These are phyloP conservation scores for Syncerus caffer DNA, from an alignment of 2,797 vertebrate genomes.

Conservation along the genomic window DNA sequence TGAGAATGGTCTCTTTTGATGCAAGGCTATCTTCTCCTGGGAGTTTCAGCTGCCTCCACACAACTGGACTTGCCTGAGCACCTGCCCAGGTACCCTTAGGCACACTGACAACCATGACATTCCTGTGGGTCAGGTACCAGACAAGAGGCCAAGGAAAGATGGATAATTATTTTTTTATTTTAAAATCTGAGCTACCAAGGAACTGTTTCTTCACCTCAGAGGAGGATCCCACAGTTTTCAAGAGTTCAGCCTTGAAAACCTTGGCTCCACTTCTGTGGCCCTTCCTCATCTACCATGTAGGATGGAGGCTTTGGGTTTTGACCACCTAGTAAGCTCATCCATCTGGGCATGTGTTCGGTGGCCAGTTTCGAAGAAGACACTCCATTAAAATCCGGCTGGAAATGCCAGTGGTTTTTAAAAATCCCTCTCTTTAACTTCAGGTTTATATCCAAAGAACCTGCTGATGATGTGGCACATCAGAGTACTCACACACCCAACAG, in stretches of 20 bases:
- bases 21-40: background rate
- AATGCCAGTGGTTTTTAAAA: background rate
- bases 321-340: too few species aligned
- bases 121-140: background rate
- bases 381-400: background rate
- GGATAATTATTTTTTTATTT: background rate
- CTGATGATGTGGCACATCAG: background rate
- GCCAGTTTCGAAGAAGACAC: background rate
- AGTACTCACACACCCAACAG: background rate
- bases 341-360: background rate
- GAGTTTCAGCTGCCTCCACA: background rate
- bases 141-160: background rate
- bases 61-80: background rate
- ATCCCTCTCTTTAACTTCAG: background rate
- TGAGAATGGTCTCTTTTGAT: background rate
- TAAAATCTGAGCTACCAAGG: background rate
- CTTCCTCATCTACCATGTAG: background rate
- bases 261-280: background rate
- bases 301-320: background rate
- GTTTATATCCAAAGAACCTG: background rate
- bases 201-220: background rate
- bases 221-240: background rate
- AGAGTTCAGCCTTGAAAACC: background rate
- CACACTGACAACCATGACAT: background rate
- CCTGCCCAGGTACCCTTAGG: background rate